Base-by-base conservation (phyloP, 2,797 vertebrate genomes). In the Champsocephalus gunnari region DNA sequence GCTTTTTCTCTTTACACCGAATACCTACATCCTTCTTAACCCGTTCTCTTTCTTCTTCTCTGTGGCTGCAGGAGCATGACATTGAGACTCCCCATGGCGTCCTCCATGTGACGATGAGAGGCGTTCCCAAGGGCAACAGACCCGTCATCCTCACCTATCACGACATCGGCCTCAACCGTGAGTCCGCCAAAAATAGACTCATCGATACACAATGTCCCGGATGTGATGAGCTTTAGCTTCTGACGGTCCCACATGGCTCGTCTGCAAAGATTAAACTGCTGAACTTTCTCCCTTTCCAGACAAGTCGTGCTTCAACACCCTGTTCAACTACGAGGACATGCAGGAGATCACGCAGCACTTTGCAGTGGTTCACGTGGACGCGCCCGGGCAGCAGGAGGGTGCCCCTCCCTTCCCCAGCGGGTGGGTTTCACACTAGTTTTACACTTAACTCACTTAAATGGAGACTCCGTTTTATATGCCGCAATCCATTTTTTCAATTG, bases 251-350 rank as follows among this genome's bases (percentile, higher is more conserved):
- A 28, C 38, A 21, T 17, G 7, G 16, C 19, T 44, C 43, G 12
- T 38, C 1, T 0, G n/a, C 9, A 21, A 53, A 38, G 28, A 66
- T 47, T 28, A 21, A 66, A 32, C 61, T 19, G 14, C n/a, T 61
- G 44, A 68, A 55, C 8, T 41, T 11, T 59, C 12, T 34, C 12
- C 80, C 59, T 87, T 44, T 92, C 67, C 77, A 99, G 98, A 99
- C 91, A 99, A 99, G 89, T 99, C 97, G 17, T 99, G 98, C 94
- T 99, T 99, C 95, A 99, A 98, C 16, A 96, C 98, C 0, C 96
- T 99, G 91, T 99, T 99, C 92, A 99, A 99, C 95, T 99, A 97
- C 0, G 98, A 99, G 90, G 98, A 99, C 88, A 99, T 99, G 98
- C 97, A 96, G 77, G 98, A 99, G 90, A 99, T 99, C 91, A 98